Base-by-base conservation (phyloP, 2,113 vertebrate species). In the Pungitius pungitius region DNA sequence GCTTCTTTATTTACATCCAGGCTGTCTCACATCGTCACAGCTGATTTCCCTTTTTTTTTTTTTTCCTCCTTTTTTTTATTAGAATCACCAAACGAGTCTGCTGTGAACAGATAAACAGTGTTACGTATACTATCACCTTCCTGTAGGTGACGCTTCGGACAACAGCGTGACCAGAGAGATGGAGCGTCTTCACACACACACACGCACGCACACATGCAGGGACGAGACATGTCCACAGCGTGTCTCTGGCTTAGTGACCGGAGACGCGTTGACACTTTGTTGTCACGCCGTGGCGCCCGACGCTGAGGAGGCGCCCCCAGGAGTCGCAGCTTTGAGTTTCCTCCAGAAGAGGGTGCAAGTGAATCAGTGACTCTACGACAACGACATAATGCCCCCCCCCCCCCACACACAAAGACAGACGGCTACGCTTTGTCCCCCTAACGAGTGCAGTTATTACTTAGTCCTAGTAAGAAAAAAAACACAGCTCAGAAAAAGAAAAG, bases 1-100 rank as follows among this genome's bases (percentile, higher is more conserved):
- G 92, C 92, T 94, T 93, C 85, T 93, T 94, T 93, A 94, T 94
- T 94, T 93, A 94, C 93, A 94, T 93, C 92, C 92, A 91, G 85
- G 82, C 88, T 85, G 91, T 92, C 90, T 89, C 70, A 47, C 84
- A 87, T 73, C 75, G 81, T 89, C 87, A 91, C 89, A 92, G 89
- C 90, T 87, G 72, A 84, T 87, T 87, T 90, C 83, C 87, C 84
- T 80, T 85, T 87, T 79, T 56, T 27, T 15, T 33, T 57, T 43
- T 69, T 55, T 69, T 42, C 22, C 4, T 75, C 12, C 69, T 52
- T 70, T 80, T 62, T 64, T 55, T 67, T 57, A 68, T 75, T 69
- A 57, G 56, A 37, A 67, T 90, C 84, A 85, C 74, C 80, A 73
- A 69, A 80, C 75, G 27, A 81, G 83, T 76, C 77, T 69, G 63